Percentiles rank a stretch among this genome's conserved stretches.
phyloP scores from a whole-genome alignment of 2,113 vertebrate species.

The Uria lomvia region DNA sequence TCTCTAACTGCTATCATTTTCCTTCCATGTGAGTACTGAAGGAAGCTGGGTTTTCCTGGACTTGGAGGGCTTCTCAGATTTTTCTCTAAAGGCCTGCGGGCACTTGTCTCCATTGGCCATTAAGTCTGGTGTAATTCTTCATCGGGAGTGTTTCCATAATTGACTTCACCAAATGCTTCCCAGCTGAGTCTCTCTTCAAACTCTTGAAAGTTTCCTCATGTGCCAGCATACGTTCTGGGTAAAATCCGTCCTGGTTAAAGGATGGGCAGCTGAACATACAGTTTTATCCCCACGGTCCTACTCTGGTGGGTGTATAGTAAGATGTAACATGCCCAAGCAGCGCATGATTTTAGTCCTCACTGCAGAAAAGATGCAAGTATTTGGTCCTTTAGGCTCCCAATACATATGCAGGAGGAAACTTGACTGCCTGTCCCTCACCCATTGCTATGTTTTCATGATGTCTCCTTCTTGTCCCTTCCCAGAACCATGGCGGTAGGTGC shows the following conservation, averaged over 20 bases:
- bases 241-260: background rate
- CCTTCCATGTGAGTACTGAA: background rate
- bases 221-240: accelerated
- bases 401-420: background rate
- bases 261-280: background rate
- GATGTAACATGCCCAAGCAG: background rate
- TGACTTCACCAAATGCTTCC: background rate
- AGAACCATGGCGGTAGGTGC: accelerated
- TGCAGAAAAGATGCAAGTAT: background rate
- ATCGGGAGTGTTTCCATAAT: background rate
- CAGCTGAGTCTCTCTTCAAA: background rate
- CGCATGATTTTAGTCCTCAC: accelerated
- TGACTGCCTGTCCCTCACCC: background rate
- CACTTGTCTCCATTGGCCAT: accelerated
- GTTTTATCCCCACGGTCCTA: background rate
- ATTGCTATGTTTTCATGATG: background rate
- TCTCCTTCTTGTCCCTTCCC: background rate
- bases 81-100: background rate
- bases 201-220: background rate
- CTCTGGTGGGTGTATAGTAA: background rate
- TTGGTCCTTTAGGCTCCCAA: background rate
- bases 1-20: background rate
- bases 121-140: background rate
- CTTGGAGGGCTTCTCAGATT: background rate
- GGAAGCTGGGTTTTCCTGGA: background rate